A percentile compares a stretch with the other conserved stretches of the same genome.
phyloP scores from a whole-genome alignment of 2,113 vertebrate species.

The Hiodon alosoides region DNA sequence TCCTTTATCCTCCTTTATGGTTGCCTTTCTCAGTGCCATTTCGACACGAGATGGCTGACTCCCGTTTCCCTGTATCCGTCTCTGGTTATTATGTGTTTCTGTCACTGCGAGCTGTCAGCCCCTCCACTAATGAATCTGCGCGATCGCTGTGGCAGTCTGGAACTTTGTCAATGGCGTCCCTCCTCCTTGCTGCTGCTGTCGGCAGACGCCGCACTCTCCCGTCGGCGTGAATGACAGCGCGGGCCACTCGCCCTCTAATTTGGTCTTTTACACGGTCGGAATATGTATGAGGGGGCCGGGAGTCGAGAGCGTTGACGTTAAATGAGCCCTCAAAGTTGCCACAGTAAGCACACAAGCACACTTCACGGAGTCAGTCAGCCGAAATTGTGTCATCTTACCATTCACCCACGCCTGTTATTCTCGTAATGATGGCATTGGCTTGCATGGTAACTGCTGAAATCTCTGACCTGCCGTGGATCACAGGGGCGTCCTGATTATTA shows the following conservation, averaged over 20 bases:
- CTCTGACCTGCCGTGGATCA: too few relatives aligned
- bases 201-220: neutral
- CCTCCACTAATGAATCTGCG: constrained; percentile 29
- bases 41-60: neutral
- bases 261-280: constrained; percentile 16
- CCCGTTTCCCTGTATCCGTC: constrained; percentile 12
- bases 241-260: constrained; percentile 16
- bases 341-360: neutral
- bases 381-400: too few relatives aligned
- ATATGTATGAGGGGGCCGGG: constrained; percentile 15
- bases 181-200: constrained; percentile 1
- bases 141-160: constrained; percentile 27
- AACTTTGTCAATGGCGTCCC: constrained; percentile 17
- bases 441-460: too few relatives aligned
- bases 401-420: too few relatives aligned
- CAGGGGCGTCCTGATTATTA: too few relatives aligned
- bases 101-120: constrained; percentile 36
- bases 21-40: too few relatives aligned
- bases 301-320: neutral
- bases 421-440: too few relatives aligned
- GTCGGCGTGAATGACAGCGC: constrained; percentile 20
- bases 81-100: constrained; percentile 24
- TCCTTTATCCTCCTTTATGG: neutral
- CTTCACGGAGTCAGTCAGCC: too few relatives aligned
- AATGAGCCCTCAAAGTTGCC: neutral